These are phyloP conservation scores for Geotrupes spiniger DNA, from an alignment of 2,888 invertebrate genomes.

Conservation along the genomic window DNA sequence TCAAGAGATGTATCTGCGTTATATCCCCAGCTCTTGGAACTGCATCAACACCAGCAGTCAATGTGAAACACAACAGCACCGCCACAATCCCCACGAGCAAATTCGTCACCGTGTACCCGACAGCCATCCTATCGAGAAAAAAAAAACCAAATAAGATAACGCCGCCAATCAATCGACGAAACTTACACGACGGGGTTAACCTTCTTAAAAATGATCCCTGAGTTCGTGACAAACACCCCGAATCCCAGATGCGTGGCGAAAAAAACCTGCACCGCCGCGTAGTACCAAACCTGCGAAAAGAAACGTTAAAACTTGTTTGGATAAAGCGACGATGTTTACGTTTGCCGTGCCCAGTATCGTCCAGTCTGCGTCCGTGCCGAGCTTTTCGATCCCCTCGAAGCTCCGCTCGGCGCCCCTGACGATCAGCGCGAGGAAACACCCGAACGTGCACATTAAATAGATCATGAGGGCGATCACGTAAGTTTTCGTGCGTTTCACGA, in stretches of 20 bases:
- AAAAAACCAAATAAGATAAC: background rate
- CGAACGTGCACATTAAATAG: constrained; percentile 41
- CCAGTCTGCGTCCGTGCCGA: constrained; percentile 42
- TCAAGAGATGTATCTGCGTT: constrained; percentile 58
- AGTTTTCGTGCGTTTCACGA: constrained; percentile 43
- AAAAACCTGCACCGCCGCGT: constrained; percentile 61
- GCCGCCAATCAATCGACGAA: no score
- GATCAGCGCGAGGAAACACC: constrained; percentile 42
- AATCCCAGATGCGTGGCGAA: constrained; percentile 63
- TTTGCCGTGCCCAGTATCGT: constrained; percentile 37
- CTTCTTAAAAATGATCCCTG: constrained; percentile 62
- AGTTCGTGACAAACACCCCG: constrained; percentile 63
- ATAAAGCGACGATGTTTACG: constrained; percentile 30
- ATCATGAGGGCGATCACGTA: constrained; percentile 43
- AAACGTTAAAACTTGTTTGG: background rate
- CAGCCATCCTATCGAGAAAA: constrained; percentile 56
- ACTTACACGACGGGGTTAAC: constrained; percentile 65
- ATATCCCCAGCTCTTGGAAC: constrained; percentile 46
- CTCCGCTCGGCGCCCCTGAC: constrained; percentile 40
- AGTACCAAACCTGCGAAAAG: constrained; percentile 57
- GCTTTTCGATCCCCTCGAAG: constrained; percentile 34
- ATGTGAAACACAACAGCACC: constrained; percentile 57
- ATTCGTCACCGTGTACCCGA: constrained; percentile 57
- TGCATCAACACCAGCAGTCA: constrained; percentile 38
- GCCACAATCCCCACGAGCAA: constrained; percentile 58